A percentile compares a stretch with the other conserved stretches of the same genome.
phyloP scores from a whole-genome alignment of 2,113 vertebrate species.

The Piaya cayana region DNA sequence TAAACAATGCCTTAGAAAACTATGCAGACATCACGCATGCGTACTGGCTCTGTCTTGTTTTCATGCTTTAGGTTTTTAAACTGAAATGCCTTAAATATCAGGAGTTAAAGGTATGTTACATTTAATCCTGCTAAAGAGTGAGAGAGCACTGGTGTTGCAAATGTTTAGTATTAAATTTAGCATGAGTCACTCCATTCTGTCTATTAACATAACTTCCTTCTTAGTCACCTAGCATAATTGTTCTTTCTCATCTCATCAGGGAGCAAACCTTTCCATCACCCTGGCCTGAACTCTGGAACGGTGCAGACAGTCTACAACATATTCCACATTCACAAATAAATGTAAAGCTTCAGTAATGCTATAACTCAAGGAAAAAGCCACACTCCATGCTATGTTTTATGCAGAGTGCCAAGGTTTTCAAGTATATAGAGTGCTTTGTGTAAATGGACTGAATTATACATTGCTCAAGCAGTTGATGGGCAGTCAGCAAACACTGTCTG shows the following conservation, averaged over 20 bases:
- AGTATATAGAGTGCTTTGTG: not conserved
- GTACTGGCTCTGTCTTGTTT: not conserved
- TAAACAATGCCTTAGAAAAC: not conserved
- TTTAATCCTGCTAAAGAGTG: not conserved
- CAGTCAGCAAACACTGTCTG: not conserved
- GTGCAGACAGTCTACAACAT: not conserved
- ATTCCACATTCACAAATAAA: not conserved
- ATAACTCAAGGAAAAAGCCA: not conserved
- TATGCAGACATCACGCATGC: not conserved
- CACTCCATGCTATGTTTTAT: not conserved
- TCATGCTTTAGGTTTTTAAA: not conserved
- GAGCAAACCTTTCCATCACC: slow-evolving; percentile 2
- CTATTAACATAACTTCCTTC: slow-evolving; percentile 15
- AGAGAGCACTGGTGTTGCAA: not conserved
- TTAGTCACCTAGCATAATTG: slow-evolving; percentile 13
- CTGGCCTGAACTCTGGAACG: not conserved
- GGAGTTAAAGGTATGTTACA: not conserved
- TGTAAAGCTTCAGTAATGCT: not conserved
- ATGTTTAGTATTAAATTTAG: not conserved
- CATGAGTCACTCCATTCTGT: not conserved
- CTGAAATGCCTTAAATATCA: not conserved
- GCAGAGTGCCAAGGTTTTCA: not conserved
- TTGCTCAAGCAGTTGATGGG: not conserved
- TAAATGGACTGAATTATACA: not conserved
- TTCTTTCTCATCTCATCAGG: not conserved